These are phyloP conservation scores for Alectura lathami DNA, from an alignment of 2,113 vertebrate genomes.

Conservation along the genomic window DNA sequence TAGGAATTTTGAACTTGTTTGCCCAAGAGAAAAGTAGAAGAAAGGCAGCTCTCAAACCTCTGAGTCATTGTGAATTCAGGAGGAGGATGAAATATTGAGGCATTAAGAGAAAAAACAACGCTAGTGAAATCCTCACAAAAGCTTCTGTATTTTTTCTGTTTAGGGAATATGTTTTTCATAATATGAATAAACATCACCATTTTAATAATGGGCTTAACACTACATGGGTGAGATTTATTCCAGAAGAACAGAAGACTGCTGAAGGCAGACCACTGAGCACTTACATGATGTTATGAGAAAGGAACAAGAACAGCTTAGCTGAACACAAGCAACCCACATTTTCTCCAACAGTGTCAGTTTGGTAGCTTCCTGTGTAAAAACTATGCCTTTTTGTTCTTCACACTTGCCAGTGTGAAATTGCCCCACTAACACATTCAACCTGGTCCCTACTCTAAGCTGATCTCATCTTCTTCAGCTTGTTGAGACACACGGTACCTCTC, in stretches of 20 bases:
- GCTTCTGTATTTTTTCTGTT: not conserved
- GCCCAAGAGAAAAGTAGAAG: not conserved
- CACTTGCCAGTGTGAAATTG: not conserved
- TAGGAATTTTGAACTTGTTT: not conserved
- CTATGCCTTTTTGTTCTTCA: not conserved
- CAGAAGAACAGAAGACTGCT: not conserved
- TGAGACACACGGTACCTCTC: not conserved
- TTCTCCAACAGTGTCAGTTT: not conserved
- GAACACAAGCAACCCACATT: not conserved
- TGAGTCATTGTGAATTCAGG: not conserved
- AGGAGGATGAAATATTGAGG: not conserved
- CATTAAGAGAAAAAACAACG: not conserved
- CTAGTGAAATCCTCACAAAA: not conserved
- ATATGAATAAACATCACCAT: not conserved
- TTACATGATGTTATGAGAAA: not conserved
- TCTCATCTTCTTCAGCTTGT: not conserved
- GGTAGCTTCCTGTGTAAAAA: not conserved
- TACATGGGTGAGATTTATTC: not conserved
- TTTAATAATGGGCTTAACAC: not conserved
- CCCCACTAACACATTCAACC: not conserved
- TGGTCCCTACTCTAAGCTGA: not conserved
- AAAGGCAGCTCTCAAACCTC: not conserved
- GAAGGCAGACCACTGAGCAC: not conserved
- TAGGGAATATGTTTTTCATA: not conserved
- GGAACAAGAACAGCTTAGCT: not conserved